phyloP scores from a whole-genome alignment of 2,113 vertebrate genomes.

The Chloropsis cyanopogon region DNA sequence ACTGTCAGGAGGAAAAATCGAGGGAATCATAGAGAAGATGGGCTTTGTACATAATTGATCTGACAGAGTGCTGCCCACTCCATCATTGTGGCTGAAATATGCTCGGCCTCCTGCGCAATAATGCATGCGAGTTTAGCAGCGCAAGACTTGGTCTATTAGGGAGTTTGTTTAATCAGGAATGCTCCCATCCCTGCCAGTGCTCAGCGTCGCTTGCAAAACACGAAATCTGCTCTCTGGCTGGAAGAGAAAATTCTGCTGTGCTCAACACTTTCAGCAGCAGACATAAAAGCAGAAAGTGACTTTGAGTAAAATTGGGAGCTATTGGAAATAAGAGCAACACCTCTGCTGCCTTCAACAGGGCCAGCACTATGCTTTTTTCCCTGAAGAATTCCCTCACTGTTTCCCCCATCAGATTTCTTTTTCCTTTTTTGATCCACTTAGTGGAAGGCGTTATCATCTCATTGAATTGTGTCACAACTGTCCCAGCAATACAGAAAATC shows the following conservation, averaged over 20 bases:
- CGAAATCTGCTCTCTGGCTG: not conserved
- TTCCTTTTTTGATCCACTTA: not conserved
- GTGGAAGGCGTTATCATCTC: not conserved
- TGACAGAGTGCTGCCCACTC: constrained; percentile 73
- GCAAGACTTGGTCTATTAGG: constrained; percentile 53
- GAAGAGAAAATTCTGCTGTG: constrained; percentile 30
- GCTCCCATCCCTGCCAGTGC: constrained; percentile 41
- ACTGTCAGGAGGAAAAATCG: constrained; percentile 70
- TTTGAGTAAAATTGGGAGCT: not conserved
- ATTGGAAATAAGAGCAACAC: not conserved
- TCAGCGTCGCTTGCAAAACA: constrained; percentile 30
- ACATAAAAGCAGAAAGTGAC: constrained; percentile 26
- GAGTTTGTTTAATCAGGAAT: constrained; percentile 65
- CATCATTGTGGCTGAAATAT: constrained; percentile 64
- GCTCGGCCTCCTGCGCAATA: constrained; percentile 46
- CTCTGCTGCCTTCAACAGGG: not conserved
- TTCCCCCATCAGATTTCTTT: not conserved
- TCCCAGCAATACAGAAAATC: not conserved
- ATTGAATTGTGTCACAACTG: not conserved
- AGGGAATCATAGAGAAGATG: constrained; percentile 72
- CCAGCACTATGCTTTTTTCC: not conserved
- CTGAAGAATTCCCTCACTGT: not conserved
- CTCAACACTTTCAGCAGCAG: constrained; percentile 23
- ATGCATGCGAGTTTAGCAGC: constrained; percentile 55
- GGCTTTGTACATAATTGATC: constrained; percentile 74